phyloP scores from a whole-genome alignment of 1,140 invertebrate species.

The Drosophila repletoides region DNA sequence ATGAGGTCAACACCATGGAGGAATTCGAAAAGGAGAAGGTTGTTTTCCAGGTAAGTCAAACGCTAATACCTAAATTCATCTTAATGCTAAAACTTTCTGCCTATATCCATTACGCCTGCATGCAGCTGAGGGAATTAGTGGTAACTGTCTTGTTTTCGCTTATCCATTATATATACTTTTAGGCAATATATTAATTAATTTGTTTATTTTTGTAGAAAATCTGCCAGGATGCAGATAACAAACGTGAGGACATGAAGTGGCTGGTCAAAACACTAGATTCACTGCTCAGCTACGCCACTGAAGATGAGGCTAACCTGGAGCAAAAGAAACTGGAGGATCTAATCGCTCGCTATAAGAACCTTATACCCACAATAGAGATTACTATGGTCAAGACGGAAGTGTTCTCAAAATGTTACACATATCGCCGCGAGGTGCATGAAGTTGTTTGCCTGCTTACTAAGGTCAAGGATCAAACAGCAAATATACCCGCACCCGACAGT shows the following conservation, averaged over 20 bases:
- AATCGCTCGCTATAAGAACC: slow-evolving; percentile 92
- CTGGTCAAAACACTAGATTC: slow-evolving; percentile 94
- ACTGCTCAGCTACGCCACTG: slow-evolving; percentile 90
- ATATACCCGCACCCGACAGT: slow-evolving; percentile 86
- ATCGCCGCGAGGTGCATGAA: slow-evolving; percentile 93
- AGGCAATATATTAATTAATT: not conserved
- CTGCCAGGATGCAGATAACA: slow-evolving; percentile 93
- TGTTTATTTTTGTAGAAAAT: slow-evolving; percentile 86
- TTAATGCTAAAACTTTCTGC: slow-evolving; percentile 20
- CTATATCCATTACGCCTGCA: slow-evolving; percentile 47
- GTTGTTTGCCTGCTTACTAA: slow-evolving; percentile 89
- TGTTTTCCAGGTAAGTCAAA: slow-evolving; percentile 91
- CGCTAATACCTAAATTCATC: not conserved
- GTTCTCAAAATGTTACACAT: slow-evolving; percentile 95
- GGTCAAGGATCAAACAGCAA: slow-evolving; percentile 88
- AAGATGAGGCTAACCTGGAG: slow-evolving; percentile 89
- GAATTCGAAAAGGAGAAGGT: slow-evolving; percentile 94
- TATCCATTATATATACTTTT: not conserved
- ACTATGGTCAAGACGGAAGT: slow-evolving; percentile 96
- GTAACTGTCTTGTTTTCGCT: slow-evolving; percentile 80
- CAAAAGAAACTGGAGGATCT: slow-evolving; percentile 92
- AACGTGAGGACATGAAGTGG: slow-evolving; percentile 97
- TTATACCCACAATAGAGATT: slow-evolving; percentile 95
- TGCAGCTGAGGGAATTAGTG: slow-evolving; percentile 85
- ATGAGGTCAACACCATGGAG: slow-evolving; percentile 91